Evolutionary conservation across 2,113 vertebrate species (phyloP).

Genomic region (Trogon melanurus): DNA sequence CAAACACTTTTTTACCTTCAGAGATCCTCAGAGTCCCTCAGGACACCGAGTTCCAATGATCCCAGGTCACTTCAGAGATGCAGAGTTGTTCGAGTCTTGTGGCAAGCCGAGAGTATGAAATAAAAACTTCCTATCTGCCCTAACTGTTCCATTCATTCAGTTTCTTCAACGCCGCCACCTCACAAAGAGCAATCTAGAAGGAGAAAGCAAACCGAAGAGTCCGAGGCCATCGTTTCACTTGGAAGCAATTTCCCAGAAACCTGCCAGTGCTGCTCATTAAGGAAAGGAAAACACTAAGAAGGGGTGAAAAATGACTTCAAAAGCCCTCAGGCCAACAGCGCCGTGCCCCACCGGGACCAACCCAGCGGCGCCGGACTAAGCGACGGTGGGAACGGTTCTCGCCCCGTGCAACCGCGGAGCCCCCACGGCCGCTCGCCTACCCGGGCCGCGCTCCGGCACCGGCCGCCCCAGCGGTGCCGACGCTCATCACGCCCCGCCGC

Average conservation of each 20-base stretch:
- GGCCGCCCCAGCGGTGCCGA: not conserved
- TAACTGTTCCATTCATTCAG: slow-evolving; percentile 26
- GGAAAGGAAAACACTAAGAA: accelerated
- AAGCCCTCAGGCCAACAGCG: not conserved
- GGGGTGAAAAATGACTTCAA: accelerated
- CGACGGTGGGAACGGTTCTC: accelerated
- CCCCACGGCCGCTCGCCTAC: not conserved
- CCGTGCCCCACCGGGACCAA: not conserved
- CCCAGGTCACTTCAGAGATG: not conserved
- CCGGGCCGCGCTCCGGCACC: not conserved
- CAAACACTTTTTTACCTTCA: slow-evolving; percentile 6
- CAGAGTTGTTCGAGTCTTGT: not conserved
- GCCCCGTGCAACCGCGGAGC: too few relatives aligned
- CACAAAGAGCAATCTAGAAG: not conserved
- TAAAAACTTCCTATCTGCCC: not conserved
- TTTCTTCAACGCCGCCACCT: not conserved
- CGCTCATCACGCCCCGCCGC: not conserved
- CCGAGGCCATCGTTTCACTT: accelerated
- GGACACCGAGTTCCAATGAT: not conserved
- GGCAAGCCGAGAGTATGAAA: not conserved
- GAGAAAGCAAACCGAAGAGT: not conserved
- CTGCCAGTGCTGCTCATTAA: not conserved
- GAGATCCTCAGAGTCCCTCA: not conserved
- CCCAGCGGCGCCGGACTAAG: not conserved
- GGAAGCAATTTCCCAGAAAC: not conserved